phyloP scores from a whole-genome alignment of 2,113 vertebrate species.

The Pachyramphus minor region DNA sequence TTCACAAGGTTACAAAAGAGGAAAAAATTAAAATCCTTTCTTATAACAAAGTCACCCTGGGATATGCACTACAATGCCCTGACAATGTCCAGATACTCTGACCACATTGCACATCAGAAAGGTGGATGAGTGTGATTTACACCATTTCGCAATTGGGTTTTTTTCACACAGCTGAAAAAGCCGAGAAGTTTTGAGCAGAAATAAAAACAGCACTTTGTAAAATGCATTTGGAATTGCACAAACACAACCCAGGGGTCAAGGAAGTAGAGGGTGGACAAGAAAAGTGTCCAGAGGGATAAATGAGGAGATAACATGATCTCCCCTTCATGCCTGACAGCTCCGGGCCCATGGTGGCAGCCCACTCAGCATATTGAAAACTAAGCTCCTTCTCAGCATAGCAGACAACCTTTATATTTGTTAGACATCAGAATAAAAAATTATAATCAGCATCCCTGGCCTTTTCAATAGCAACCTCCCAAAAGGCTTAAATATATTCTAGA shows the following conservation, averaged over 20 bases:
- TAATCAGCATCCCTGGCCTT: slow-evolving; percentile 37
- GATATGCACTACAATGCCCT: slow-evolving; percentile 66
- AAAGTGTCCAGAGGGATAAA: slow-evolving; percentile 20
- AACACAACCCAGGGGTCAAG: slow-evolving; percentile 19
- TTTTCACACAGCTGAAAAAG: slow-evolving; percentile 66
- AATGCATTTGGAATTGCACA: slow-evolving; percentile 40
- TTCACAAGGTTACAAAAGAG: slow-evolving; percentile 73
- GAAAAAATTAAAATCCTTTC: slow-evolving; percentile 72
- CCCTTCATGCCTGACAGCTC: neutral
- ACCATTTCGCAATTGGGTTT: slow-evolving; percentile 58
- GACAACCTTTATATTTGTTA: slow-evolving; percentile 35
- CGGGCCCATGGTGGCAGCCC: neutral
- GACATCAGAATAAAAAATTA: neutral
- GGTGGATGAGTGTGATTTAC: slow-evolving; percentile 70
- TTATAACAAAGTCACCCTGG: slow-evolving; percentile 75
- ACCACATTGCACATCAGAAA: slow-evolving; percentile 57
- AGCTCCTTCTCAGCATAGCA: neutral
- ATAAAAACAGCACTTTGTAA: slow-evolving; percentile 53
- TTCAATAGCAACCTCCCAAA: slow-evolving; percentile 65
- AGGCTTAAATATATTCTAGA: slow-evolving; percentile 53
- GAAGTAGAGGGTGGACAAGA: slow-evolving; percentile 3
- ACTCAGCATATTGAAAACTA: neutral
- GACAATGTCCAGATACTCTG: slow-evolving; percentile 82
- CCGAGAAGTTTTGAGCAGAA: slow-evolving; percentile 55
- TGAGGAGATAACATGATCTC: neutral